phyloP scores from a whole-genome alignment of 1,140 invertebrate genomes.

The Drosophila saltans region DNA sequence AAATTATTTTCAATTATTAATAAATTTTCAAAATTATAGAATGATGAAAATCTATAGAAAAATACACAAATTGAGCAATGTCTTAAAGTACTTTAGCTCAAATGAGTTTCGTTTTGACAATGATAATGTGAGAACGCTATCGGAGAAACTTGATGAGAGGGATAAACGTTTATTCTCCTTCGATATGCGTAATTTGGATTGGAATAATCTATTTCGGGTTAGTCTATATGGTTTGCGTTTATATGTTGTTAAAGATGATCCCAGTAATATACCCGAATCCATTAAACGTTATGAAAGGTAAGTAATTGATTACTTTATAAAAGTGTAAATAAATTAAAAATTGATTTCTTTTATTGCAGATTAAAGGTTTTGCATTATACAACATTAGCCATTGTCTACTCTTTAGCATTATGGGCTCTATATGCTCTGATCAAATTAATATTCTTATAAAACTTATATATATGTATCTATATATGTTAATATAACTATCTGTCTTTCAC shows the following conservation, averaged over 20 bases:
- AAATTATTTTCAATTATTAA: background rate
- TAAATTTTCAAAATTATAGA: conserved; percentile 81
- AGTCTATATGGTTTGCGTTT: conserved; percentile 87
- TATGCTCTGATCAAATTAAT: conserved; percentile 62
- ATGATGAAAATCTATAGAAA: conserved; percentile 89
- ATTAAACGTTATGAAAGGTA: conserved; percentile 85
- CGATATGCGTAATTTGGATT: conserved; percentile 88
- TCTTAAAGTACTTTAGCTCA: conserved; percentile 89
- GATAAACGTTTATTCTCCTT: conserved; percentile 89
- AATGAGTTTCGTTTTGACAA: conserved; percentile 89
- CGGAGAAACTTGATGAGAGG: conserved; percentile 85
- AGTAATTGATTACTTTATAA: no score
- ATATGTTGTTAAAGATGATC: conserved; percentile 89
- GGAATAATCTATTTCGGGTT: conserved; percentile 86
- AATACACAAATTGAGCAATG: conserved; percentile 88
- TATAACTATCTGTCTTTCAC: conserved; percentile 4
- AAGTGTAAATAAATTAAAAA: no score
- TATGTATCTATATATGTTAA: background rate
- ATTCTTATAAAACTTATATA: conserved; percentile 54
- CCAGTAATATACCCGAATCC: conserved; percentile 87
- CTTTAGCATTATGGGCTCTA: conserved; percentile 59
- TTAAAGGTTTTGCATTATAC: conserved; percentile 78
- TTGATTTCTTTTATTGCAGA: conserved; percentile 54
- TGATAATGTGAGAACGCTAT: conserved; percentile 87
- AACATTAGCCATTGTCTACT: conserved; percentile 66